Base-by-base conservation (phyloP, 2,113 vertebrate species). In the Neolamprologus cancellatus region DNA sequence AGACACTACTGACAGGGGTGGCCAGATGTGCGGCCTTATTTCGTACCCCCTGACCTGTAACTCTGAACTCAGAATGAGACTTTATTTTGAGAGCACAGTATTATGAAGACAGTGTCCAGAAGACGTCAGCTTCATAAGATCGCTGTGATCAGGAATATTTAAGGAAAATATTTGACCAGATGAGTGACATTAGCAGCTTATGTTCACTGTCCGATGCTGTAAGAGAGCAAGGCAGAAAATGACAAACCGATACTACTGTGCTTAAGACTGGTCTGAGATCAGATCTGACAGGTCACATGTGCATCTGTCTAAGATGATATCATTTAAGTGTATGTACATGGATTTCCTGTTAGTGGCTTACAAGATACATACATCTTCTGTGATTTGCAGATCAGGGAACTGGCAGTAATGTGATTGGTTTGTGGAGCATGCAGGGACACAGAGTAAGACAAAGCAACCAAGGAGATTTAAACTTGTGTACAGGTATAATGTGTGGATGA, bases 361-460 rank as follows among this genome's bases (percentile, higher is more conserved):
- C 44, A 61, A 44, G 55, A 78, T 92, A 92, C 92, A 82, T 92
- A 94, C 93, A 86, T 90, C 85, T 41, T 90, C 71, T 54, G 41
- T 61, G 84, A 87, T 8, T 28, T 87, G 91, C 52, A 88, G 90
- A 76, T 86, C 89, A 20, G 89, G 76, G 79, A 91, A 81, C 93
- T 93, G 90, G 1, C 4, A 48, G 80, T 28, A 20, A 85, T 54
- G 84, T 87, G 87, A 91, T 91, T 86, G 91, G 83, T 91, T 71
- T 78, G 80, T 50, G 55, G 59, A 55, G 20, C 93, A 95, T 95
- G 94, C 92, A 6, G 88, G 80, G 82, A 93, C 82, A 94, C 66
- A 91, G 85, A 93, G 78, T 61, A 80, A 93, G 84, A 94, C 92
- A 91, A 44, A 89, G 89, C 87, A 85, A 92, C 86, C 88, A 85